A percentile compares a stretch with the other conserved stretches of the same genome.
Conservation (phyloP, 2,797 vertebrate genomes). For the Menidia menidia region DNA sequence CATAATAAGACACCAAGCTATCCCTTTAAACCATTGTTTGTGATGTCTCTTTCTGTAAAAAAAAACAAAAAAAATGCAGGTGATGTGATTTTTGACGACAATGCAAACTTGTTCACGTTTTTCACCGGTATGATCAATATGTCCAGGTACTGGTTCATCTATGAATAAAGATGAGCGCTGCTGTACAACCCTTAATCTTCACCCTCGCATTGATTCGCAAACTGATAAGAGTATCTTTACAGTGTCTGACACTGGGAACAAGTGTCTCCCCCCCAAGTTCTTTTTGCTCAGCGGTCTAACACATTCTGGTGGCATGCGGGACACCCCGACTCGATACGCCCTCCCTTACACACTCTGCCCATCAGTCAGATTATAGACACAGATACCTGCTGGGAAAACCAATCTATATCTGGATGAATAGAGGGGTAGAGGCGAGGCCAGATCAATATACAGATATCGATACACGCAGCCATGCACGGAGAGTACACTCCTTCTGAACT, state of each 20-base stretch:
- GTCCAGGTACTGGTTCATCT: conserved; percentile 17
- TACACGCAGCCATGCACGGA: conserved; percentile 75
- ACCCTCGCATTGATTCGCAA: conserved; percentile 21
- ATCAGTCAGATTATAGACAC: conserved; percentile 77
- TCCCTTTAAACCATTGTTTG: too few relatives aligned
- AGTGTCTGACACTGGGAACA: conserved; percentile 1
- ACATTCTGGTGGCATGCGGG: conserved; percentile 68
- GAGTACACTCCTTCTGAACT: conserved; percentile 72
- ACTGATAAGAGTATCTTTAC: conserved; percentile 15
- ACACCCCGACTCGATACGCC: conserved; percentile 67
- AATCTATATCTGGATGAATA: conserved; percentile 82
- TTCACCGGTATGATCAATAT: neutral
- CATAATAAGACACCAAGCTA: too few relatives aligned
- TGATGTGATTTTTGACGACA: neutral
- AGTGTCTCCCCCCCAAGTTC: conserved; percentile 15
- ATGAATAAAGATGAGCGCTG: conserved; percentile 17
- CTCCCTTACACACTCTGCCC: conserved; percentile 53
- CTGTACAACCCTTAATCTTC: conserved; percentile 13
- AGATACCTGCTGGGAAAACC: conserved; percentile 81
- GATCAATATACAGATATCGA: conserved; percentile 84
- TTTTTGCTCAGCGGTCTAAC: conserved; percentile 73
- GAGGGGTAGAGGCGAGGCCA: conserved; percentile 72
- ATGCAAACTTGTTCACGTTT: neutral
- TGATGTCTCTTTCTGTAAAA: too few relatives aligned
- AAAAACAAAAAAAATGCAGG: neutral